Conservation (phyloP, 2,888 invertebrate genomes). For the Chrysotoxum bicinctum region DNA sequence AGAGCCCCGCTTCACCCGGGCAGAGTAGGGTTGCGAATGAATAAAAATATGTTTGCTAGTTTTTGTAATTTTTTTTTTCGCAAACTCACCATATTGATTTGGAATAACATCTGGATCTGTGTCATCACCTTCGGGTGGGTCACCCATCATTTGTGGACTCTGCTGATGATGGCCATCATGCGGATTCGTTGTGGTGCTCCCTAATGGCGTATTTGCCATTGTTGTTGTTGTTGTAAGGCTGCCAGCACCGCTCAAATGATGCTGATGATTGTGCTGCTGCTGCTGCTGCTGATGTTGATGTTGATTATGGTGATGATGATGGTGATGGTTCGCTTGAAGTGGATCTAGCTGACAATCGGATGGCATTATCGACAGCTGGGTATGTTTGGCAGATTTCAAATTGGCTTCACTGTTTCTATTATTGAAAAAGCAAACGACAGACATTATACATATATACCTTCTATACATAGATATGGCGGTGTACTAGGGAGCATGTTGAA, state of each 20-base stretch:
- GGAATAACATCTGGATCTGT: slow-evolving; percentile 94
- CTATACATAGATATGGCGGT: background rate
- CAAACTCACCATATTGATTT: slow-evolving; percentile 90
- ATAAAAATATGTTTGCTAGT: slow-evolving; percentile 38
- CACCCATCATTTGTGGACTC: slow-evolving; percentile 81
- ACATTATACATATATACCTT: slow-evolving; percentile 10
- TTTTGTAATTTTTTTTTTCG: slow-evolving; percentile 28
- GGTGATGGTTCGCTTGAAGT: slow-evolving; percentile 78
- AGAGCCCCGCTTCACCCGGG: background rate
- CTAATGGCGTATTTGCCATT: slow-evolving; percentile 71
- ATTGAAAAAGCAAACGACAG: slow-evolving; percentile 73
- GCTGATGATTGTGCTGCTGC: slow-evolving; percentile 79
- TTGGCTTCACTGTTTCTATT: slow-evolving; percentile 80
- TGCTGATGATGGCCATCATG: slow-evolving; percentile 80
- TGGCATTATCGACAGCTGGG: slow-evolving; percentile 81
- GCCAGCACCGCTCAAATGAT: slow-evolving; percentile 77
- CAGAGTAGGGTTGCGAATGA: slow-evolving; percentile 16
- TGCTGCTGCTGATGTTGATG: slow-evolving; percentile 78
- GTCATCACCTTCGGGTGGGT: slow-evolving; percentile 83
- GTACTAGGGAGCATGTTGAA: slow-evolving; percentile 20
- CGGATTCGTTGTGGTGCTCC: slow-evolving; percentile 82
- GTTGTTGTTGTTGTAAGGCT: slow-evolving; percentile 65
- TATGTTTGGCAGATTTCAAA: slow-evolving; percentile 81
- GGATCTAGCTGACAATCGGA: slow-evolving; percentile 82
- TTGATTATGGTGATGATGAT: slow-evolving; percentile 76